Evolutionary conservation across 2,888 invertebrate genomes (phyloP), one percentile per base, ranked within the genome.

Genomic region (Hypercompe scribonia): DNA sequence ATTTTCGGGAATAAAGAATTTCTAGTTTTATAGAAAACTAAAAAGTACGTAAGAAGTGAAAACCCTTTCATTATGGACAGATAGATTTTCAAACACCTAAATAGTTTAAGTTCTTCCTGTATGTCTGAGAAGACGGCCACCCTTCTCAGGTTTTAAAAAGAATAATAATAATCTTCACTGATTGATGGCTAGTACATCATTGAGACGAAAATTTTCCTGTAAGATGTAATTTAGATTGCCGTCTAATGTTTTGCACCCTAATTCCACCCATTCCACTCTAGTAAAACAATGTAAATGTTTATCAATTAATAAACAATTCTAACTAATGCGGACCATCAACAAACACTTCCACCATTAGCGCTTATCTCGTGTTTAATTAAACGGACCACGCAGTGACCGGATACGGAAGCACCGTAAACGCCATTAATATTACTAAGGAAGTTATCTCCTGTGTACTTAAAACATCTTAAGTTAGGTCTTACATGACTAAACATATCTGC

Each of bases 341-440:
- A 67, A 72, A 63, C 65, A 33, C 67, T 67, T 58, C 71, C 61
- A 42, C 34, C 33, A 63, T 71, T 70, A 70, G 34, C 31, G 66
- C 39, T 67, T 72, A 67, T 46, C 67, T 72, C 28, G 61, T 67
- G 61, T 72, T 72, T 72, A 72, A 72, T 72, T 72, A 72, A 72
- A 63, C 61, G 31, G 42, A 61, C 39, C 58, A 63, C 42, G n/a
- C 58, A 69, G 61, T 31, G 63, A 31, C 21, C 39, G 63, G 36
- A 42, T 46, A 46, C n/a, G 15, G 46, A 63, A 28, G 58, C 54
- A 31, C 31, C 69, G 61, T 69, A 10, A 58, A 58, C 8, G 18
- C 42, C 34, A 69, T 36, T 31, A 34, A 69, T 54, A 34, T 54
- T 54, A 50, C 50, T 33, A 34, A 34, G 54, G 36, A 68, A 68